phyloP scores from a whole-genome alignment of 2,888 invertebrate species.

The Agelastica alni region DNA sequence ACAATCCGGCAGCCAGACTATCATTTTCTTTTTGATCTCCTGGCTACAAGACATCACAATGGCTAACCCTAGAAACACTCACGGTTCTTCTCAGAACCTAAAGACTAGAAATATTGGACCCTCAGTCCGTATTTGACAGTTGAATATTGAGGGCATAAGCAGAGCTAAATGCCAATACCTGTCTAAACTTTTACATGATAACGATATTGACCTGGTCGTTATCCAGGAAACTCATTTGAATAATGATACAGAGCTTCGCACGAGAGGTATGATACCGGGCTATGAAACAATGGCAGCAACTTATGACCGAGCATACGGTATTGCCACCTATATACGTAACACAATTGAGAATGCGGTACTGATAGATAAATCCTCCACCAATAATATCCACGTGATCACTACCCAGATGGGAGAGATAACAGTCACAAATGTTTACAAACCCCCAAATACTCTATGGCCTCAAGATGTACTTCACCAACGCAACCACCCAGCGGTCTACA shows the following conservation, averaged over 20 bases:
- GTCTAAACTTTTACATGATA: background rate
- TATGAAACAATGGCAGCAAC: slow-evolving; percentile 22
- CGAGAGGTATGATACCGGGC: slow-evolving; percentile 24
- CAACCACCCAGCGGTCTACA: slow-evolving; percentile 27
- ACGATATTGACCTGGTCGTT: slow-evolving; percentile 10
- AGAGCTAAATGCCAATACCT: slow-evolving; percentile 3
- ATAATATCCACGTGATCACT: slow-evolving; percentile 23
- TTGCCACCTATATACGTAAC: slow-evolving; percentile 24
- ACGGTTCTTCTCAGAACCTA: background rate
- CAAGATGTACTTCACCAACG: slow-evolving; percentile 22
- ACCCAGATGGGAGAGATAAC: slow-evolving; percentile 18
- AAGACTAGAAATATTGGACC: slow-evolving; percentile 10
- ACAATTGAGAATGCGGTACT: slow-evolving; percentile 27
- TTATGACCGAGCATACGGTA: slow-evolving; percentile 18
- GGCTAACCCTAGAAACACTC: background rate
- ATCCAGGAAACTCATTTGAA: slow-evolving; percentile 29
- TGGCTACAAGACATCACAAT: background rate
- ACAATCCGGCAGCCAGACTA: too few species aligned
- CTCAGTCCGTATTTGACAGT: slow-evolving; percentile 7
- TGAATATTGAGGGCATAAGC: slow-evolving; percentile 8
- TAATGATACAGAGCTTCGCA: slow-evolving; percentile 19
- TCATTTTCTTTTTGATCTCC: background rate
- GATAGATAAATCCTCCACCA: slow-evolving; percentile 17
- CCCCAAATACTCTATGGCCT: slow-evolving; percentile 29
- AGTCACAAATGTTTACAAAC: slow-evolving; percentile 31